Evolutionary conservation across 2,113 vertebrate genomes (phyloP).

Genomic region (Anoplopoma fimbria): DNA sequence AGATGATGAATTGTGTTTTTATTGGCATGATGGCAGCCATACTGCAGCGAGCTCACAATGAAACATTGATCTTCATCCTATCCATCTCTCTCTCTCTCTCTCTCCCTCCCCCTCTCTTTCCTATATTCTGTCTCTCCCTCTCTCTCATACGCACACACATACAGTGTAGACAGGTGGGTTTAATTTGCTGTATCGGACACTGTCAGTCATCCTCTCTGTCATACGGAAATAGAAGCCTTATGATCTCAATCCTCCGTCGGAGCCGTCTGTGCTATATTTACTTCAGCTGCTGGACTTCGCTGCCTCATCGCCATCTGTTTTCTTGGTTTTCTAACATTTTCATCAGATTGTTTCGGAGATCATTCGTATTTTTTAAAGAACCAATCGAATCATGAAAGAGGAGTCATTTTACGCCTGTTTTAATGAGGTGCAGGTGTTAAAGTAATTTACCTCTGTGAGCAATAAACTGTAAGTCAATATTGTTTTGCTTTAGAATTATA

Average conservation of each 20-base stretch:
- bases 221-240: conserved; percentile 66
- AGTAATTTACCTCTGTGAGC: conserved; percentile 38
- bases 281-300: conserved; percentile 40
- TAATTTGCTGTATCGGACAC: conserved; percentile 68
- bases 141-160: conserved; percentile 21
- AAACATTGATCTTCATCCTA: conserved; percentile 56
- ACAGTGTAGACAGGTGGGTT: conserved; percentile 67
- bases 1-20: conserved; percentile 74
- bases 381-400: not conserved
- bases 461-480: conserved; percentile 31
- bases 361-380: conserved; percentile 18
- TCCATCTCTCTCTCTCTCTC: conserved; percentile 38
- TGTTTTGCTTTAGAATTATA: conserved; percentile 35
- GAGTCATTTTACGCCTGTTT: conserved; percentile 17
- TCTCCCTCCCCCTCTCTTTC: conserved; percentile 20
- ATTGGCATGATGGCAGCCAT: conserved; percentile 66
- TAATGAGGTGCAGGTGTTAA: conserved; percentile 34
- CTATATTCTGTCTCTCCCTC: not conserved
- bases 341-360: conserved; percentile 42
- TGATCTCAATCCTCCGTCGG: conserved; percentile 70
- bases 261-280: conserved; percentile 62
- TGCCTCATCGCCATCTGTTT: conserved; percentile 49
- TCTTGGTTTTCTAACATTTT: conserved; percentile 33
- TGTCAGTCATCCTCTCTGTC: conserved; percentile 72
- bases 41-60: conserved; percentile 59